Evolutionary conservation across 2,888 invertebrate genomes (phyloP), one percentile per base, ranked within the genome.

Genomic region (Trichopoda pennipes): DNA sequence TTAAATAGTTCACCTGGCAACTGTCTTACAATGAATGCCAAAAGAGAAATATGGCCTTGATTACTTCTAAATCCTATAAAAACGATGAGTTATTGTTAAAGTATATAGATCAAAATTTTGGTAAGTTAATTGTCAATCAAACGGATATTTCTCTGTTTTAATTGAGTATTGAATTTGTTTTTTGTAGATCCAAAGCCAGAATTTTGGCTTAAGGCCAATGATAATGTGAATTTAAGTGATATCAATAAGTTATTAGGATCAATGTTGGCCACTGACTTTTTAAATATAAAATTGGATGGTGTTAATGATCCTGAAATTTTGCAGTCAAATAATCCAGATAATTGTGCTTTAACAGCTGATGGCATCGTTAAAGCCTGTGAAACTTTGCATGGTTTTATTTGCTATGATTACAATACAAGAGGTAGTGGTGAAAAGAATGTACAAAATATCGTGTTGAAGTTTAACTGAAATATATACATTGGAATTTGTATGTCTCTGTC

Each of bases 391-490:
- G 81, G 78, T 21, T 78, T 55, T 17, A 78, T 81, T 21, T 81
- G 81, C 19, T 28, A 56, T 14, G 17, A 44, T 3, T 51, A 61
- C n/a, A 53, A 38, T 9, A 32, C 4, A 2, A 21, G 12, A 7
- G 12, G 9, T 3, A 49, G 10, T 42, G 58, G 55, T 66, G 70
- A 51, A 2, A 73, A 74, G 47, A 81, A 81, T 78, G 60, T 81
- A 3, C 81, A 81, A 66, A 81, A 81, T 75, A 78, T 81, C 66
- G 28, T 78, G 3, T 68, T 81, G 56, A 81, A 78, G 19, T 74
- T 81, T 47, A 66, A 72, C 64, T 78, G n/a, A 78, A 35, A 51
- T 14, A 23, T 6, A 38, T 28, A 28, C 23, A 4, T 28, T 28
- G 4, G 23, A 28, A 28, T 28, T 28, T 28, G 23, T n/a, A n/a